phyloP scores from a whole-genome alignment of 2,888 invertebrate genomes.

The Harmothoe impar region DNA sequence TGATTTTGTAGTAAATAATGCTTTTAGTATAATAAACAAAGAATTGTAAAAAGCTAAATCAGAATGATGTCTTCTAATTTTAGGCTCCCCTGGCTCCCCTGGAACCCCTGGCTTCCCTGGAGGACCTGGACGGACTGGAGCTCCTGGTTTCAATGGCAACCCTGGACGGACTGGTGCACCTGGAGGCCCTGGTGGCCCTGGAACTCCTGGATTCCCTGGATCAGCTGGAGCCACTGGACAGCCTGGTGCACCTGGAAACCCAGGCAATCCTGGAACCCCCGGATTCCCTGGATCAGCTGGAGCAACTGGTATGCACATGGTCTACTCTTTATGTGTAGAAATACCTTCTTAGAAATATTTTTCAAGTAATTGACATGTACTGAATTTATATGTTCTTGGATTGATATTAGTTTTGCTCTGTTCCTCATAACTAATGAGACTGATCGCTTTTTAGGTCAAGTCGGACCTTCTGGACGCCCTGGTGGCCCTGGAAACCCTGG shows the following conservation, averaged over 20 bases:
- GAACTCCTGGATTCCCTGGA: conserved; percentile 58
- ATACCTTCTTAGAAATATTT: too few species aligned
- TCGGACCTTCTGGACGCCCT: conserved; percentile 43
- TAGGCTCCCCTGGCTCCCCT: conserved; percentile 66
- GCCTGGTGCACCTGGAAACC: too few species aligned
- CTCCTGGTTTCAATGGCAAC: conserved; percentile 45
- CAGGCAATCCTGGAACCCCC: too few species aligned
- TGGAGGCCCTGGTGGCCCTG: conserved; percentile 71
- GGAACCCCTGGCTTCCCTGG: conserved; percentile 65
- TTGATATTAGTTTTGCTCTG: too few species aligned
- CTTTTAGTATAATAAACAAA: too few species aligned
- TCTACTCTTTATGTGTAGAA: too few species aligned
- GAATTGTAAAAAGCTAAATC: too few species aligned
- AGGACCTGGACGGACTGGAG: conserved; percentile 63
- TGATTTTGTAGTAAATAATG: too few species aligned
- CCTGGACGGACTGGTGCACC: conserved; percentile 68
- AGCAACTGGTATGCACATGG: conserved; percentile 11
- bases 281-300: conserved; percentile 66
- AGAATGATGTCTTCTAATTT: too few species aligned
- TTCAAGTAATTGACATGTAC: too few species aligned
- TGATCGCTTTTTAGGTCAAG: conserved; percentile 68
- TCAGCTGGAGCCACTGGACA: conserved; percentile 55
- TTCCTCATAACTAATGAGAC: neutral
- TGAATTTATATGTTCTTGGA: too few species aligned
- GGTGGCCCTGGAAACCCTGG: conserved; percentile 63